phyloP scores from a whole-genome alignment of 2,797 vertebrate species.

The Gobio occitaniae region DNA sequence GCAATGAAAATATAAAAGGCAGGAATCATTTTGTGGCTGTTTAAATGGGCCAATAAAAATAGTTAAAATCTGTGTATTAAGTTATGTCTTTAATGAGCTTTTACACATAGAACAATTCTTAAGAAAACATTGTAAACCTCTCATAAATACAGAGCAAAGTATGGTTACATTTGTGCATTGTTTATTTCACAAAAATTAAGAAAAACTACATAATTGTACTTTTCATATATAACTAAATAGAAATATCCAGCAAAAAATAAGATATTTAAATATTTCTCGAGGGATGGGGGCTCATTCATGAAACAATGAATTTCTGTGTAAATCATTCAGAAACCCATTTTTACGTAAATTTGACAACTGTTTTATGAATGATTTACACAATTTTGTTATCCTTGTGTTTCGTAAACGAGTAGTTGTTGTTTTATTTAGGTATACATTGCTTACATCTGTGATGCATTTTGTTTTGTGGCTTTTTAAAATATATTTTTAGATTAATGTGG shows the following conservation, averaged over 20 bases:
- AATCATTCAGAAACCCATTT: neutral
- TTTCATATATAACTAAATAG: neutral
- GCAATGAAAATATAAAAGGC: neutral
- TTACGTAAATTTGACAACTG: neutral
- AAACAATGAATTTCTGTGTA: neutral
- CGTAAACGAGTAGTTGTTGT: neutral
- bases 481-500: neutral
- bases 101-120: neutral
- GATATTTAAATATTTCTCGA: neutral
- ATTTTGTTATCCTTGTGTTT: neutral
- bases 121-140: neutral
- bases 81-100: constrained; percentile 7
- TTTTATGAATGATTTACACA: neutral
- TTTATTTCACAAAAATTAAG: neutral
- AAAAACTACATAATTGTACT: neutral
- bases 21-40: neutral
- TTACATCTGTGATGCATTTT: neutral
- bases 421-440: neutral
- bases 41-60: neutral
- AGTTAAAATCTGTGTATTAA: neutral
- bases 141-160: neutral
- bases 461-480: neutral
- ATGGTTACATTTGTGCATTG: neutral
- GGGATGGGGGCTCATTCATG: neutral
- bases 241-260: neutral